A percentile compares a stretch with the other conserved stretches of the same genome.
Evolutionary conservation across 2,888 invertebrate species (phyloP).

Genomic region (Volucella bombylans): DNA sequence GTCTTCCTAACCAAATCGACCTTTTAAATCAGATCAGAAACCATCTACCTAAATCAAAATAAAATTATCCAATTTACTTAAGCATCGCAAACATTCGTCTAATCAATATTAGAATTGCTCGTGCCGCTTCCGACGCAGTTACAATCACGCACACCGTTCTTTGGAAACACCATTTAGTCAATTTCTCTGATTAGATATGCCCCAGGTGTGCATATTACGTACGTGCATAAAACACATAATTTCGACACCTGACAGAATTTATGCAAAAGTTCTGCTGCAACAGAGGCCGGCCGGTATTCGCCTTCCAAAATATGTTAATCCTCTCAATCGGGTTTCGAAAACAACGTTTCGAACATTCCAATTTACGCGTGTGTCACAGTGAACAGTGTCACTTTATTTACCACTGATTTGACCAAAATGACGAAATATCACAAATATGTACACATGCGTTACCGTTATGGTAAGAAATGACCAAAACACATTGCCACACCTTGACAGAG

Average conservation of each 20-base stretch:
- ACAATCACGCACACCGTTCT: slow-evolving; percentile 20
- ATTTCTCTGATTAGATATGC: slow-evolving; percentile 31
- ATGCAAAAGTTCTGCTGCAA: slow-evolving; percentile 14
- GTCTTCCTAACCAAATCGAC: too few species aligned
- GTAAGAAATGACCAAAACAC: slow-evolving; percentile 25
- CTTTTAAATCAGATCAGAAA: too few species aligned
- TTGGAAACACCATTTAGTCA: slow-evolving; percentile 36
- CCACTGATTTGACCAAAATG: slow-evolving; percentile 45
- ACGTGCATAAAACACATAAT: background rate
- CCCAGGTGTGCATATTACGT: slow-evolving; percentile 17
- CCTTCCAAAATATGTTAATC: slow-evolving; percentile 2
- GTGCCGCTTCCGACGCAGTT: background rate
- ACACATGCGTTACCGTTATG: background rate
- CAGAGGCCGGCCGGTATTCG: slow-evolving; percentile 27
- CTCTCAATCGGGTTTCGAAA: slow-evolving; percentile 12
- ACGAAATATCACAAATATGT: slow-evolving; percentile 11
- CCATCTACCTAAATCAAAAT: too few species aligned
- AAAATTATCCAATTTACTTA: too few species aligned
- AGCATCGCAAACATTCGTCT: too few species aligned
- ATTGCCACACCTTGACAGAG: slow-evolving; percentile 27
- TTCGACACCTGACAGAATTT: background rate
- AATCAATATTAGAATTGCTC: too few species aligned
- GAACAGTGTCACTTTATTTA: slow-evolving; percentile 42
- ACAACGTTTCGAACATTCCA: slow-evolving; percentile 42
- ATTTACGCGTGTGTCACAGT: slow-evolving; percentile 20